phyloP scores from a whole-genome alignment of 2,113 vertebrate genomes.

The Fregata magnificens region DNA sequence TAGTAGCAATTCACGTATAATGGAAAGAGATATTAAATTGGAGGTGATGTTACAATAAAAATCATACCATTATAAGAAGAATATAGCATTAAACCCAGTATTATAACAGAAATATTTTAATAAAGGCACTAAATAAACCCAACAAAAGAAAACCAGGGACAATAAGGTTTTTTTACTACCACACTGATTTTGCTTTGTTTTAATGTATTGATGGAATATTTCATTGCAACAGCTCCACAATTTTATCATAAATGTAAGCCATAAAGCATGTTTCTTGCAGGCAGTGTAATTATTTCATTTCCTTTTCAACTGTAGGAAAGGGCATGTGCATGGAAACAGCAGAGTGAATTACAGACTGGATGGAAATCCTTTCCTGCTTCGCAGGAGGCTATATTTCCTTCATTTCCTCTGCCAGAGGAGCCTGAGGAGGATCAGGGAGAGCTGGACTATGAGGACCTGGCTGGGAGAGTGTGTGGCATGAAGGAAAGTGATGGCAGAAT shows the following conservation, averaged over 20 bases:
- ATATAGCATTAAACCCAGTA: slow-evolving; percentile 6
- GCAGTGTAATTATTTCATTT: slow-evolving; percentile 29
- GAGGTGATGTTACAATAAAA: slow-evolving; percentile 57
- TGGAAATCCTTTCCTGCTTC: background rate
- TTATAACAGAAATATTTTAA: background rate
- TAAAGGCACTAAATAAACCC: slow-evolving; percentile 2
- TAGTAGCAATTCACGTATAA: slow-evolving; percentile 52
- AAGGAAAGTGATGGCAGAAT: background rate
- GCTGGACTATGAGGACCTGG: background rate
- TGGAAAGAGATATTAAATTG: slow-evolving; percentile 54
- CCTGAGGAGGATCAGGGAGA: accelerated
- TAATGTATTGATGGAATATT: slow-evolving; percentile 24
- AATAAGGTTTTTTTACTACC: background rate
- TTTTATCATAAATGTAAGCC: slow-evolving; percentile 1
- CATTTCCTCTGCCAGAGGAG: background rate
- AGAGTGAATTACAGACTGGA: background rate
- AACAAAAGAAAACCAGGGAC: background rate
- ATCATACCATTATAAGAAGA: slow-evolving; percentile 42
- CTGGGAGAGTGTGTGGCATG: background rate
- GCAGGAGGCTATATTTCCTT: background rate
- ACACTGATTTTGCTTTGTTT: slow-evolving; percentile 11
- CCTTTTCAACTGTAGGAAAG: background rate
- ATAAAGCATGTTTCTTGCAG: background rate
- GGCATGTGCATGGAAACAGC: background rate
- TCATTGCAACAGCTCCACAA: slow-evolving; percentile 27